Evolutionary conservation across 2,797 vertebrate genomes (phyloP), one percentile per base, ranked within the genome.

Genomic region (Smutsia gigantea): DNA sequence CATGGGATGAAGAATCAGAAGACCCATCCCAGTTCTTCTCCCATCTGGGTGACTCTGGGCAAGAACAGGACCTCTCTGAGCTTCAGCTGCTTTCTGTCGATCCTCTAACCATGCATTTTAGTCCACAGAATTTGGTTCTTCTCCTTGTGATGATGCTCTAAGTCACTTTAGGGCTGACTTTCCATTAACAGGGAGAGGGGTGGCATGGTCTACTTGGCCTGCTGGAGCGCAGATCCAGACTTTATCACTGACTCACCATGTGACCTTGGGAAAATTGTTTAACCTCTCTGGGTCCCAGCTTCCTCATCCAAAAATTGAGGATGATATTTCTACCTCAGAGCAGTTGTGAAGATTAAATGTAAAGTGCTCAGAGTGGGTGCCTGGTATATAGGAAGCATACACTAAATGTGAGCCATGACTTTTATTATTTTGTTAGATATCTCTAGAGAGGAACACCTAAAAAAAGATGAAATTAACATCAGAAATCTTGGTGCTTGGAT

Each of bases 381-480:
- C 66, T 74, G 31, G 9, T n/a, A n/a, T 31, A n/a, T 17, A 84
- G 18, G 53, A 51, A 91, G 63, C 31, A 29, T 55, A 66, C 3
- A 25, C 19, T 34, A 84, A 74, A 12, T 57, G 31, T 75, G 61
- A 77, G 29, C 49, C 91, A 15, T 53, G 34, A 21, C 14, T 71
- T 72, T 94, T 84, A 21, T 61, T 78, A 81, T 85, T 92, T 77
- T 72, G 19, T 34, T 92, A 46, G 21, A 2, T 49, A 8, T 90
- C 25, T 74, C 23, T 92, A 57, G 23, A 61, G 23, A 86, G 6
- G 13, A 49, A 88, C 79, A 49, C 27, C 34, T 84, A 42, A 4
- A 23, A 79, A 92, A 86, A 51, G 42, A 78, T 13, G 27, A 93
- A 90, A 53, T 81, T 74, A 63, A 86, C 66, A 89, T 94, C 21